These are phyloP conservation scores for Hipposideros armiger DNA, from an alignment of 2,113 vertebrate species.

Conservation along the genomic window DNA sequence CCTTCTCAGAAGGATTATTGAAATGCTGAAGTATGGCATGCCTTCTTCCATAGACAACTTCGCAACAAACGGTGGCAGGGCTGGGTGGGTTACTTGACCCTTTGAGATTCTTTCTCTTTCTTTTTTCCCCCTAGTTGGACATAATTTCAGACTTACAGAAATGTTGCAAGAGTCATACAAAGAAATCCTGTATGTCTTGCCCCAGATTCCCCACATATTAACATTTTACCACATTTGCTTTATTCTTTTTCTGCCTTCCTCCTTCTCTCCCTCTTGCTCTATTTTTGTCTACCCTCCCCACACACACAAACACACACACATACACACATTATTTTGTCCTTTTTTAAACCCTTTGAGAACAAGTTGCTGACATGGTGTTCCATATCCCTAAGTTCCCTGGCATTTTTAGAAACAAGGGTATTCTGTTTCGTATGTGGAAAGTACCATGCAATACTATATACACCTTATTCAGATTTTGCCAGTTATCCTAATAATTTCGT, in stretches of 20 bases:
- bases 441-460: not conserved
- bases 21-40: not conserved
- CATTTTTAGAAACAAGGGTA: not conserved
- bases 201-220: not conserved
- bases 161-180: not conserved
- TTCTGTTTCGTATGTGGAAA: not conserved
- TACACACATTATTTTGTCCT: not conserved
- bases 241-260: not conserved
- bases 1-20: not conserved
- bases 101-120: not conserved
- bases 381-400: not conserved
- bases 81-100: not conserved
- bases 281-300: not conserved
- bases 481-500: not conserved
- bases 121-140: not conserved
- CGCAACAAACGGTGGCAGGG: not conserved
- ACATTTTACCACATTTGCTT: not conserved
- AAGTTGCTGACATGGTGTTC: not conserved
- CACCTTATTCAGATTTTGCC: not conserved
- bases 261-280: not conserved
- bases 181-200: not conserved
- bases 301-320: not conserved
- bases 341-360: constrained; percentile 8
- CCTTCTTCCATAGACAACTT: not conserved
- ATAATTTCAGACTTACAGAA: not conserved